Conservation (phyloP, 2,888 invertebrate genomes). For the Lysandra bellargus region DNA sequence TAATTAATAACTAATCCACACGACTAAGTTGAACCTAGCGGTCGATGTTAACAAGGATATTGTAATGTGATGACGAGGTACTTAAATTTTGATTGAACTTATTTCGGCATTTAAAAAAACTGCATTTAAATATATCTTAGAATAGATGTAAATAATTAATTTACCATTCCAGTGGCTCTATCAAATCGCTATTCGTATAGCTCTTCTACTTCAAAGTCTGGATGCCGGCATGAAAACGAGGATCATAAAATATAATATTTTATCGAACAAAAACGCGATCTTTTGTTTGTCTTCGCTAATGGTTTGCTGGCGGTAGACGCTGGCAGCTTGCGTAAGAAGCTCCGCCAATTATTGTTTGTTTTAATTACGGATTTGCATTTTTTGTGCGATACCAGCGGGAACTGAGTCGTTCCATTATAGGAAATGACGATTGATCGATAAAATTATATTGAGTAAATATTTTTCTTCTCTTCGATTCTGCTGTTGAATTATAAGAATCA, state of each 20-base stretch:
- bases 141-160: too few relatives aligned
- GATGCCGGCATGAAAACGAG: not conserved
- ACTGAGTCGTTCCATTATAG: not conserved
- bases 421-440: not conserved
- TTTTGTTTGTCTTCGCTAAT: constrained; percentile 25
- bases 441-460: not conserved
- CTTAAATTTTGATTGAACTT: too few relatives aligned
- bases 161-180: not conserved
- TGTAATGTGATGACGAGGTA: not conserved
- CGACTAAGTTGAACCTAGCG: not conserved
- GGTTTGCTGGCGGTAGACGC: constrained; percentile 14
- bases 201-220: not conserved
- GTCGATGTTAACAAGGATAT: not conserved
- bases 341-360: constrained; percentile 21
- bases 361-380: not conserved
- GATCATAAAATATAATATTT: constrained; percentile 16
- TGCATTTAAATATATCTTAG: too few relatives aligned
- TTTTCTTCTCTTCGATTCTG: not conserved
- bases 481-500: too few relatives aligned
- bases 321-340: not conserved
- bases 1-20: not conserved
- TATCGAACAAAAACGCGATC: constrained; percentile 23
- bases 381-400: not conserved
- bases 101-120: too few relatives aligned
- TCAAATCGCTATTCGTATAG: not conserved